Conservation (phyloP, 1,140 invertebrate genomes). For the Pemphigus obesinymphae region DNA sequence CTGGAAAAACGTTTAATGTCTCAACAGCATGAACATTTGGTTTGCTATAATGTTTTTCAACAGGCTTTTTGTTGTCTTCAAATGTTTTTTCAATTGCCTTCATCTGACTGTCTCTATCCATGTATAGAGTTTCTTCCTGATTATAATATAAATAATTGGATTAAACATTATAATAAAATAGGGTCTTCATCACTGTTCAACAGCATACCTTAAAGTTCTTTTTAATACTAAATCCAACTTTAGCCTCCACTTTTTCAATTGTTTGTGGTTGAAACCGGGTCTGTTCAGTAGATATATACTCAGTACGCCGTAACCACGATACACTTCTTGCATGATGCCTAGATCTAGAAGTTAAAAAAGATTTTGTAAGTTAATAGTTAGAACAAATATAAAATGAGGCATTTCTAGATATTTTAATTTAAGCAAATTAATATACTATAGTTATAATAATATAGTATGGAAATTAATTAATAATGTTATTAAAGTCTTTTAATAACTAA, state of each 20-base stretch:
- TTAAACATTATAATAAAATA: background rate
- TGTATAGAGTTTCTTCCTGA: conserved; percentile 85
- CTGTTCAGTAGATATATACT: conserved; percentile 98
- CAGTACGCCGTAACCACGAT: conserved; percentile 94
- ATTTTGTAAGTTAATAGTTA: background rate
- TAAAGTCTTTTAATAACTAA: too few species aligned
- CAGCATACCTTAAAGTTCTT: conserved; percentile 72
- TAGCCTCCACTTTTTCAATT: conserved; percentile 95
- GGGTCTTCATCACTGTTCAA: background rate
- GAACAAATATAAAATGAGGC: too few species aligned
- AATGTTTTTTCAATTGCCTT: conserved; percentile 97
- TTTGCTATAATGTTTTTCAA: conserved; percentile 93
- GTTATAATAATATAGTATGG: too few species aligned
- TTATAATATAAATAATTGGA: background rate
- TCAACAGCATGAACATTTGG: conserved; percentile 89
- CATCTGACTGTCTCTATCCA: conserved; percentile 96
- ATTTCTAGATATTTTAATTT: too few species aligned
- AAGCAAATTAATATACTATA: too few species aligned
- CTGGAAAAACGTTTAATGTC: conserved; percentile 83
- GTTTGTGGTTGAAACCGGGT: conserved; percentile 93
- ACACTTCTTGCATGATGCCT: conserved; percentile 89
- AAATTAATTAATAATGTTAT: too few species aligned
- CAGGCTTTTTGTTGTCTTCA: conserved; percentile 78
- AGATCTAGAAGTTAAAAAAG: conserved; percentile 54
- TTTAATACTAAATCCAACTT: conserved; percentile 97